Evolutionary conservation across 2,113 vertebrate species (phyloP), one percentile per base, ranked within the genome.

Genomic region (Nycticorax nycticorax): DNA sequence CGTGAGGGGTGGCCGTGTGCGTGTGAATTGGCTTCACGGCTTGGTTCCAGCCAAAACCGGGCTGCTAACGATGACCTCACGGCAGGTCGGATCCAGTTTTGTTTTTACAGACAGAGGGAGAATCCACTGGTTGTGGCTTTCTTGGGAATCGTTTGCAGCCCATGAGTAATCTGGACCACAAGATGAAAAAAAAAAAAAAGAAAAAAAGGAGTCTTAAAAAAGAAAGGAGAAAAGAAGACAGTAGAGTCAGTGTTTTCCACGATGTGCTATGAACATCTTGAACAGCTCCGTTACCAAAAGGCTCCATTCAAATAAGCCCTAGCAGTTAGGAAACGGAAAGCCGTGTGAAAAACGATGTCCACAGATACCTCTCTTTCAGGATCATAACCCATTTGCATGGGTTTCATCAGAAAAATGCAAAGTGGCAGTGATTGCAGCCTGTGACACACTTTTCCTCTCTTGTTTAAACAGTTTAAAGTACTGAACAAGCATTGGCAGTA

Each of bases 121-220:
- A 95, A 92, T 94, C 96, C 95, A 87, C 85, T 18, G 88, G 45
- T 55, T 95, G 91, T 93, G 95, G 96, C 84, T 96, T 96, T 45
- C 80, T 50, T 43, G 96, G 91, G 96, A 92, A 68, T 93, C 62
- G 1, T 96, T 96, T 89, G 69, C 89, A 95, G 74, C 4, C 77
- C 52, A 18, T 94, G 94, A 92, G 94, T 96, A 95, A 92, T 91
- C 79, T 83, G 94, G 94, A 96, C 95, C 97, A 93, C 94, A 96
- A 92, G 90, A 89, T 2, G 33, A 74, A 72, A 91, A 88, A 23
- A 48, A 59, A 8, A 23, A 47, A 47, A 47, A 47, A 21, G 12
- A 43, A 43, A 43, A 43, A 43, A 89, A 21, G 14, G 18, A 89
- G 52, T 30, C 93, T 96, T 94, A 76, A 95, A 97, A 97, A 93